Percentiles rank a stretch among this genome's conserved stretches.
phyloP scores from a whole-genome alignment of 35 echinoderm and acorn worm genomes.

The Hemicentrotus pulcherrimus region DNA sequence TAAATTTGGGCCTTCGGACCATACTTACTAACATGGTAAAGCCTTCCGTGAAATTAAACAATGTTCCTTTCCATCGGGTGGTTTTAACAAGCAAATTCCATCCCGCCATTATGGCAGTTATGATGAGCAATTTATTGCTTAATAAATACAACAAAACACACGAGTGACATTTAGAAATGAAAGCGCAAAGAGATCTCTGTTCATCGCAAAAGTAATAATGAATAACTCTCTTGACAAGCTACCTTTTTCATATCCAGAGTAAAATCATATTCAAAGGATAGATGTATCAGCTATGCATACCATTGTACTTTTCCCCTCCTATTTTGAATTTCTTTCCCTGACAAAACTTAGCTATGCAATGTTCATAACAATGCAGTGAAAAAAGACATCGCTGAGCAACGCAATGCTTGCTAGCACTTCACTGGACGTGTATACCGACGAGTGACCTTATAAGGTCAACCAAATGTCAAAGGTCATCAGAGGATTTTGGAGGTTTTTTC shows the following conservation, averaged over 20 bases:
- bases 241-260: not conserved
- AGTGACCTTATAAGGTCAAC: constrained; percentile 18
- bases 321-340: not conserved
- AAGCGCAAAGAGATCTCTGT: not conserved
- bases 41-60: no score
- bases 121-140: no score
- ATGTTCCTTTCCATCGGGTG: no score
- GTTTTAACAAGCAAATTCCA: no score
- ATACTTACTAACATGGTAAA: no score
- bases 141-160: not conserved
- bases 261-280: not conserved
- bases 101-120: no score
- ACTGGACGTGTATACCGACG: constrained; percentile 27
- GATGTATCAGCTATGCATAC: not conserved
- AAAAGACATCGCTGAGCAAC: not conserved
- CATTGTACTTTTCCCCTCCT: not conserved
- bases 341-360: not conserved
- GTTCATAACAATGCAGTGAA: not conserved
- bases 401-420: constrained; percentile 14
- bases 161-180: not conserved
- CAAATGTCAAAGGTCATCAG: constrained; percentile 2
- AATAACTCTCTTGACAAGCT: not conserved
- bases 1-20: no score
- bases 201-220: not conserved
- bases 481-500: not conserved